phyloP scores from a whole-genome alignment of 92 coral and sea anemone genomes.

The Scolanthus callimorphus region DNA sequence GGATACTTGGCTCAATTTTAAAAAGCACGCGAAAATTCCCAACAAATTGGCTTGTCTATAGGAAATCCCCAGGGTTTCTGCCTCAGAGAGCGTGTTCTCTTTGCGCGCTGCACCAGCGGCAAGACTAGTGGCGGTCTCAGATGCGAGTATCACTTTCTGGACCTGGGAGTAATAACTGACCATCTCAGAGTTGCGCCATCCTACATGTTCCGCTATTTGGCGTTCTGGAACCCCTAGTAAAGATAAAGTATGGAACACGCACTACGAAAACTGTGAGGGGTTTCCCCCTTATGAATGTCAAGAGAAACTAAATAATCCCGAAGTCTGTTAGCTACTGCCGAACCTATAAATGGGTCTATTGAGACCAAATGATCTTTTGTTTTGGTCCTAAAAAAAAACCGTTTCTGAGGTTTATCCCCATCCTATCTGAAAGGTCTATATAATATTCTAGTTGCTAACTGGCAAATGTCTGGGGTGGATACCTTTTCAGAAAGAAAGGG shows the following conservation, averaged over 20 bases:
- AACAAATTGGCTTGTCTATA: too few species aligned
- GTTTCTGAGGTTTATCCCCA: conserved; percentile 9
- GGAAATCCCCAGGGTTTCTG: too few species aligned
- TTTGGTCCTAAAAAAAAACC: conserved; percentile 18
- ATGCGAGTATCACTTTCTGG: too few species aligned
- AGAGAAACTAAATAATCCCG: conserved; percentile 7
- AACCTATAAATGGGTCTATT: conserved; percentile 14
- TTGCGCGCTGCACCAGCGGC: too few species aligned
- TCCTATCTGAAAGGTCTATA: conserved; percentile 6
- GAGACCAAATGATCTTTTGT: neutral
- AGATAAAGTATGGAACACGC: conserved; percentile 23
- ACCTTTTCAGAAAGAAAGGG: neutral
- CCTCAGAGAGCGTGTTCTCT: too few species aligned
- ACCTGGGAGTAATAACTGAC: too few species aligned
- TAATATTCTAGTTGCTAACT: too few species aligned
- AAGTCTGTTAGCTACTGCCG: conserved; percentile 12
- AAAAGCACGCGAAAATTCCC: too few species aligned
- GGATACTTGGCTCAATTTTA: too few species aligned
- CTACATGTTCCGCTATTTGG: too few species aligned
- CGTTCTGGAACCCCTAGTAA: conserved; percentile 18
- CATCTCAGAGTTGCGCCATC: too few species aligned
- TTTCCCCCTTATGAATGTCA: conserved; percentile 9
- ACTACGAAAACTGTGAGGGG: conserved; percentile 8
- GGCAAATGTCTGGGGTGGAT: neutral
- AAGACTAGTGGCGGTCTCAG: too few species aligned